phyloP scores from a whole-genome alignment of 2,797 vertebrate genomes.

The Anguilla megastoma region DNA sequence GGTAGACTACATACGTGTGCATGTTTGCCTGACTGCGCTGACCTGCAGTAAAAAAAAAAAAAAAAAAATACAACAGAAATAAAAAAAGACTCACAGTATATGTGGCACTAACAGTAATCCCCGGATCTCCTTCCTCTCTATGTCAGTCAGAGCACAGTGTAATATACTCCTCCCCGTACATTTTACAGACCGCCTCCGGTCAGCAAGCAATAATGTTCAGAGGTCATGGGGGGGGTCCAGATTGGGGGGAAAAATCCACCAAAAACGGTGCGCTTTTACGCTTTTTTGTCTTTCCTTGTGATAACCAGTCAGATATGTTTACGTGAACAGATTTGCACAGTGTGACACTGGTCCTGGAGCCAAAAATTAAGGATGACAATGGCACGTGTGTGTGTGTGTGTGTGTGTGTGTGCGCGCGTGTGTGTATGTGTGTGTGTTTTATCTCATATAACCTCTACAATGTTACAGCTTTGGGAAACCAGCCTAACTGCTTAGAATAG shows the following conservation, averaged over 20 bases:
- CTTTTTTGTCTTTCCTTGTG: neutral
- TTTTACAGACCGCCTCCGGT: neutral
- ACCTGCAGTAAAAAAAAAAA: neutral
- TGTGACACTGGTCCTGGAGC: neutral
- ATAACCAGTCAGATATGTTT: neutral
- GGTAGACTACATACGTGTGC: neutral
- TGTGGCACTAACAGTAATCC: too few relatives aligned
- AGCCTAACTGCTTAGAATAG: constrained; percentile 49
- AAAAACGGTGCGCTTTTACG: too few relatives aligned
- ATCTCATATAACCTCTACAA: constrained; percentile 38
- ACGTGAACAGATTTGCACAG: neutral
- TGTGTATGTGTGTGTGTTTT: constrained; percentile 27
- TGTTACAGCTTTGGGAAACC: constrained; percentile 58
- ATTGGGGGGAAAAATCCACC: neutral
- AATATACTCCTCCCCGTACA: neutral
- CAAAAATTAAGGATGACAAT: neutral
- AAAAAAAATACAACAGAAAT: neutral
- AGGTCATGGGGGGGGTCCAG: neutral
- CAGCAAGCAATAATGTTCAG: neutral
- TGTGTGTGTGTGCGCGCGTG: constrained; percentile 14
- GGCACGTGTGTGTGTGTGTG: constrained; percentile 1
- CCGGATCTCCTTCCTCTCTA: neutral
- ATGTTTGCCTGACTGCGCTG: neutral
- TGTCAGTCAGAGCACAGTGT: neutral
- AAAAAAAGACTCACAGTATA: neutral